Conservation (phyloP, 2,888 invertebrate genomes). For the Ectemnius lituratus region DNA sequence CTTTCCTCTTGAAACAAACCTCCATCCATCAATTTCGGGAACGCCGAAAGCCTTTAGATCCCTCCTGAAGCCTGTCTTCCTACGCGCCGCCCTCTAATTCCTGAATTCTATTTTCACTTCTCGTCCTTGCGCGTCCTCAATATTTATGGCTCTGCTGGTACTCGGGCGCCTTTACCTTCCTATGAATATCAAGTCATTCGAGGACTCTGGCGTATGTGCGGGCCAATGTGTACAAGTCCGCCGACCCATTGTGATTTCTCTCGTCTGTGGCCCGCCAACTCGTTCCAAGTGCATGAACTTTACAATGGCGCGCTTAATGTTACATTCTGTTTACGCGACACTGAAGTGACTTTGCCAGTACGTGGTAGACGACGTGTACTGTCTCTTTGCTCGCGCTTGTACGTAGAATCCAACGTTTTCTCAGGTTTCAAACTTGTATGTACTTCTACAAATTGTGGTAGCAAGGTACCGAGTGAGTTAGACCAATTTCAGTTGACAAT, state of each 20-base stretch:
- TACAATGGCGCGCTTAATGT: not conserved
- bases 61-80: not conserved
- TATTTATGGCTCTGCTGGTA: constrained; percentile 8
- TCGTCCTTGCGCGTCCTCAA: not conserved
- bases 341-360: not conserved
- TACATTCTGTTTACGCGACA: not conserved
- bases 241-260: too few species aligned
- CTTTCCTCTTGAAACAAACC: constrained; percentile 7
- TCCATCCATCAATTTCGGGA: constrained; percentile 11
- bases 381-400: not conserved
- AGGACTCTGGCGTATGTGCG: too few species aligned
- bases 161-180: constrained; percentile 7
- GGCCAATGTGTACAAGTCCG: too few species aligned
- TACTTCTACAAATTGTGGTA: not conserved
- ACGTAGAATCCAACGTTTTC: not conserved
- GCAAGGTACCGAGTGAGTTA: too few species aligned
- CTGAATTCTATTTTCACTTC: not conserved
- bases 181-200: constrained; percentile 1
- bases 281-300: not conserved
- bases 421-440: too few species aligned
- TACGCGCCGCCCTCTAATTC: not conserved
- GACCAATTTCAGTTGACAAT: too few species aligned
- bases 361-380: not conserved
- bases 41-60: constrained; percentile 16
- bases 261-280: too few species aligned